Conservation (phyloP, 2,113 vertebrate species). For the Carassius carassius region DNA sequence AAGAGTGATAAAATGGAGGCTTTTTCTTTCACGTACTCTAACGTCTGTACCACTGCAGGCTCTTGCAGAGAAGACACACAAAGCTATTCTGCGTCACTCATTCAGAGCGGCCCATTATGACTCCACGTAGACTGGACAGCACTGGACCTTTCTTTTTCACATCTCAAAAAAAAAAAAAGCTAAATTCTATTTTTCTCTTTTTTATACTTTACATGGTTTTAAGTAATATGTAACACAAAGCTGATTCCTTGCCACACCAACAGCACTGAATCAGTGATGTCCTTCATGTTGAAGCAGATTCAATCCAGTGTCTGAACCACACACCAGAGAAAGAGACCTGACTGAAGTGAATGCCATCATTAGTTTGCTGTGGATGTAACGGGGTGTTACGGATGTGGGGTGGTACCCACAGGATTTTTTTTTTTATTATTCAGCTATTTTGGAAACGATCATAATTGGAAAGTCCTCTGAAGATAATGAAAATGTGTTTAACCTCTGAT, state of each 20-base stretch:
- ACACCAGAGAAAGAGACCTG: background rate
- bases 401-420: background rate
- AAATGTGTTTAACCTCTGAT: background rate
- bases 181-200: background rate
- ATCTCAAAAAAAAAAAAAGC: background rate
- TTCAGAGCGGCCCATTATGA: background rate
- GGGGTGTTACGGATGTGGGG: background rate
- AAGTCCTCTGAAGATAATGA: background rate
- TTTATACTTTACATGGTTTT: conserved; percentile 3
- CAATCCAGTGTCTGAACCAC: background rate
- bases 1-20: background rate
- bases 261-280: background rate
- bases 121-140: background rate
- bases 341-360: background rate
- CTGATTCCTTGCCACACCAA: conserved; percentile 2
- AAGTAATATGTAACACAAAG: conserved; percentile 24
- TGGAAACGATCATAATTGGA: background rate
- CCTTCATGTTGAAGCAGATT: background rate
- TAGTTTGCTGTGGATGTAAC: background rate
- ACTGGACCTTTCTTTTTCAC: background rate
- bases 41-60: background rate
- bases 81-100: background rate
- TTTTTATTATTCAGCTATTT: background rate
- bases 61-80: background rate
- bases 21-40: background rate